Evolutionary conservation across 2,113 vertebrate species (phyloP), one percentile per base, ranked within the genome.

Genomic region (Rhizomys pruinosus): DNA sequence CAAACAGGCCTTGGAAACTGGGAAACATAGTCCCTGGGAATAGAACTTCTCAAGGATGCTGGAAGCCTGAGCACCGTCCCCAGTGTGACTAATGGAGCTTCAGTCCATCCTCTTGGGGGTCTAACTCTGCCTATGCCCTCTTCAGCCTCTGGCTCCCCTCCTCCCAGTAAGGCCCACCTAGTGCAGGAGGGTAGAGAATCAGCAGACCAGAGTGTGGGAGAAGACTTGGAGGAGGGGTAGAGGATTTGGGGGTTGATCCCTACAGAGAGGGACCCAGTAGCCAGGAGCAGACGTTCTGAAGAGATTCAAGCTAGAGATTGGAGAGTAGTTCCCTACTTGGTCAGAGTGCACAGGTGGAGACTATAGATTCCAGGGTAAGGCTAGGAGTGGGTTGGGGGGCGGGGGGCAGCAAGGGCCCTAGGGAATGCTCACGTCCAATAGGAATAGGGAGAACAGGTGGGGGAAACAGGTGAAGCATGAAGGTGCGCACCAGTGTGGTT

Each of bases 71-170:
- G 29, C 80, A 61, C 74, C 63, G 52, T 27, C 76, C 79, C 37
- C 27, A 27, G n/a, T 1, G 17, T 27, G 34, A 74, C 95, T 63
- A 23, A n/a, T 17, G 59, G 57, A 22, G 79, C 44, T 32, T 66
- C 84, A 79, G 86, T 63, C 39, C 69, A 82, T 47, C 73, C 68
- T 90, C 78, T 37, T 32, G 61, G 76, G 42, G 22, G 27, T 44
- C 82, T 27, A 47, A n/a, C 64, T 22, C 66, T 52, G 91, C 61
- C 32, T n/a, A 71, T 39, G 57, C 23, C 37, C 44, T 69, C 57
- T 52, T 74, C 44, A 63, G 98, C 94, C 99, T 98, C 93, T 98
- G 96, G 91, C 98, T 97, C 52, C 98, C 98, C 94, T 99, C 99
- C 97, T 99, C 98, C 91, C 98, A 98, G 76, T 98, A 98, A 63